Conservation (phyloP, 2,797 vertebrate species). For the Pipistrellus nathusii region DNA sequence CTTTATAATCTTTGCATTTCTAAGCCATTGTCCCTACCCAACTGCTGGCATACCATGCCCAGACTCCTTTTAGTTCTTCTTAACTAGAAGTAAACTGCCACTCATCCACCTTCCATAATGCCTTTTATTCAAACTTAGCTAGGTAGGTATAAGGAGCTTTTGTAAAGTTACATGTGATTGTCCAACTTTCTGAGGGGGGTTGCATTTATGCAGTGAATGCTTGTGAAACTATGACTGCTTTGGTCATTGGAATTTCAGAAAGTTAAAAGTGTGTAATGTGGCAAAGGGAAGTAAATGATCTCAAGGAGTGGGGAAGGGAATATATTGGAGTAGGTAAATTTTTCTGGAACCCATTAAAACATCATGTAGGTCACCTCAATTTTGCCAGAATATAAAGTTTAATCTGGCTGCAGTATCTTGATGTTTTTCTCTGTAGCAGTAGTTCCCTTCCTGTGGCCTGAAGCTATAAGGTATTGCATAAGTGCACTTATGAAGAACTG, state of each 20-base stretch:
- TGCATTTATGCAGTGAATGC: constrained; percentile 13
- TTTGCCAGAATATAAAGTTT: constrained; percentile 36
- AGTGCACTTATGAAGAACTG: background rate
- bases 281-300: background rate
- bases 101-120: background rate
- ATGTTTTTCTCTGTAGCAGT: background rate
- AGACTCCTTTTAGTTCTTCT: background rate
- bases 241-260: constrained; percentile 16
- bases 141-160: background rate
- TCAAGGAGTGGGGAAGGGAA: background rate
- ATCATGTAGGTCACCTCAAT: background rate
- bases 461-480: constrained; percentile 4
- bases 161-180: constrained; percentile 1
- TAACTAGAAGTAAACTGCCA: background rate
- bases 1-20: constrained; percentile 7
- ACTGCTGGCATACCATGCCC: background rate
- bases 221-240: constrained; percentile 18
- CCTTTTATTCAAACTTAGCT: background rate
- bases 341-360: constrained; percentile 1
- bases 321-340: background rate
- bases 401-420: constrained; percentile 15
- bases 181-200: background rate
- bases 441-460: background rate
- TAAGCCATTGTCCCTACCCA: background rate
- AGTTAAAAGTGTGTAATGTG: background rate